phyloP scores from a whole-genome alignment of 2,113 vertebrate species.

The Thamnaconus septentrionalis region DNA sequence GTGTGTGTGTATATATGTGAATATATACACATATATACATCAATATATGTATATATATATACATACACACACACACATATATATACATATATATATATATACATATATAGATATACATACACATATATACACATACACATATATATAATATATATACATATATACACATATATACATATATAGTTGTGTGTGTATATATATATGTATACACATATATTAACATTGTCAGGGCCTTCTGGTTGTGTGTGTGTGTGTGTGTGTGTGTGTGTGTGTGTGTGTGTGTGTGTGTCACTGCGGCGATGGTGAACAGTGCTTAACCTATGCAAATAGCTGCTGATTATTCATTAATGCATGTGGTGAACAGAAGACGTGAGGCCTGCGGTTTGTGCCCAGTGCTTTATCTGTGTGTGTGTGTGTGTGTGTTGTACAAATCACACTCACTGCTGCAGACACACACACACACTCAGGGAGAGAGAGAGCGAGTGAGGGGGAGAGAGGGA shows the following conservation, averaged over 20 bases:
- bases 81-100: too few species aligned
- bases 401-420: background rate
- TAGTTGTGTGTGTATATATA: background rate
- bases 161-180: background rate
- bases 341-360: slow-evolving; percentile 13
- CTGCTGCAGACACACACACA: slow-evolving; percentile 13
- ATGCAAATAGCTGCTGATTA: background rate
- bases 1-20: too few species aligned
- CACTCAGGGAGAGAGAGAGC: background rate
- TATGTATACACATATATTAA: background rate
- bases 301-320: background rate
- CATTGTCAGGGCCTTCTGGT: background rate
- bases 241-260: slow-evolving; percentile 1
- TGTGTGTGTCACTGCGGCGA: background rate
- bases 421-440: slow-evolving; percentile 15
- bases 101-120: too few species aligned
- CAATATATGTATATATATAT: too few species aligned
- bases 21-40: too few species aligned
- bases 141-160: background rate
- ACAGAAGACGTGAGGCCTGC: background rate
- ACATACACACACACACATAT: too few species aligned
- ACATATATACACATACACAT: too few species aligned
- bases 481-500: slow-evolving; percentile 10
- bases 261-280: background rate
- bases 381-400: background rate